Conservation (phyloP, 2,888 invertebrate genomes). For the Metellina segmentata region DNA sequence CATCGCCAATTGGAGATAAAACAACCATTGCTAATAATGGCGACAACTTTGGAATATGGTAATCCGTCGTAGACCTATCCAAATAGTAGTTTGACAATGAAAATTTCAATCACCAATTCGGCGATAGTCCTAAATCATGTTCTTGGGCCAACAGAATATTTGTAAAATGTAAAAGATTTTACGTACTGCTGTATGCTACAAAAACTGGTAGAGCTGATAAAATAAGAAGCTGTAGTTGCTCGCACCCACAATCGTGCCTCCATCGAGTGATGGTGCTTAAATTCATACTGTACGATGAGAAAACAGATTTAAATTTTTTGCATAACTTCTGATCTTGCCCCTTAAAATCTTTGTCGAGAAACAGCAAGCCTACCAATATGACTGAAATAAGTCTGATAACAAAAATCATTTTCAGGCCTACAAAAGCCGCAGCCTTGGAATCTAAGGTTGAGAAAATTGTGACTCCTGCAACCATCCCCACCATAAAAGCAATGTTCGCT, state of each 20-base stretch:
- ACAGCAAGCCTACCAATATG: background rate
- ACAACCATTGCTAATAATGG: no score
- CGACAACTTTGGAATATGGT: no score
- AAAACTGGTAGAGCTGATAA: background rate
- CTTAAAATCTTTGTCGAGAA: background rate
- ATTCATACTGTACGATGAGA: background rate
- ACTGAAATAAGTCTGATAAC: background rate
- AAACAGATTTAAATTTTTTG: background rate
- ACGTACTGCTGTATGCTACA: constrained; percentile 4
- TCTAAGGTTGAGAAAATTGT: background rate
- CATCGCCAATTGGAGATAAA: no score
- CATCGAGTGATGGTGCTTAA: background rate
- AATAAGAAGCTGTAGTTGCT: constrained; percentile 11
- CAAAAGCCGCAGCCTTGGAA: background rate
- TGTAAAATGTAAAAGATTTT: background rate
- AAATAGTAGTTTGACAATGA: no score
- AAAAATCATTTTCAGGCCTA: background rate
- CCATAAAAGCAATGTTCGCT: background rate
- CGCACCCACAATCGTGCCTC: constrained; percentile 2
- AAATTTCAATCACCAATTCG: no score
- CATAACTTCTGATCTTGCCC: background rate
- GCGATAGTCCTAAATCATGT: no score
- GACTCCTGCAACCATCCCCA: background rate
- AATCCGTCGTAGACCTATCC: no score
- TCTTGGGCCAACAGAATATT: no score